Conservation (phyloP, 1,140 invertebrate genomes). For the Lerema accius region DNA sequence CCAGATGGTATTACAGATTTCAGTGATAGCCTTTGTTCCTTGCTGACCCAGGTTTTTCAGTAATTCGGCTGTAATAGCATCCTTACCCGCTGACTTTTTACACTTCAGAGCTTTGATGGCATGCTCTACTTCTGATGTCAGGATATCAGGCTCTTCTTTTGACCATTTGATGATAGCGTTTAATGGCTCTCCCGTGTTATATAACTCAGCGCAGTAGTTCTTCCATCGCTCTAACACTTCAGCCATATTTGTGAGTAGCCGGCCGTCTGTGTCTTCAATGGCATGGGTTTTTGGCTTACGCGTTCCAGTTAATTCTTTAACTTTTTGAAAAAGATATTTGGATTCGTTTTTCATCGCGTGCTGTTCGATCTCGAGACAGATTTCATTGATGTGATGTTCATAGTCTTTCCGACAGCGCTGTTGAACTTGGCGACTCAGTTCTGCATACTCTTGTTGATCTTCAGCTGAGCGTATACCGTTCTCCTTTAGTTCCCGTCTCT, state of each 20-base stretch:
- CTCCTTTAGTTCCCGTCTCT: slow-evolving; percentile 1
- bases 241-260: slow-evolving; percentile 16
- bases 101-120: slow-evolving; percentile 22
- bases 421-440: slow-evolving; percentile 23
- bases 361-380: slow-evolving; percentile 22
- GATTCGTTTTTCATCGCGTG: slow-evolving; percentile 16
- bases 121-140: slow-evolving; percentile 10
- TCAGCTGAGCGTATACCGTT: slow-evolving; percentile 3
- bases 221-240: slow-evolving; percentile 30
- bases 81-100: not conserved
- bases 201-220: slow-evolving; percentile 27
- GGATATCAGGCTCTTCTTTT: slow-evolving; percentile 17
- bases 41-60: not conserved
- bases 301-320: slow-evolving; percentile 30
- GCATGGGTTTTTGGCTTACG: slow-evolving; percentile 15
- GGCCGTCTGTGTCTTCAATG: slow-evolving; percentile 26
- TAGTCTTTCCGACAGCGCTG: slow-evolving; percentile 13
- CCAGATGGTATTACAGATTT: slow-evolving; percentile 2
- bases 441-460: slow-evolving; percentile 1
- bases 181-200: slow-evolving; percentile 11
- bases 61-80: slow-evolving; percentile 5
- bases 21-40: not conserved
- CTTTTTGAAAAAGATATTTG: slow-evolving; percentile 33
- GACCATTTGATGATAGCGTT: slow-evolving; percentile 14
- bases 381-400: slow-evolving; percentile 23